Evolutionary conservation across 2,888 invertebrate genomes (phyloP).

Genomic region (Brachylomia viminalis): DNA sequence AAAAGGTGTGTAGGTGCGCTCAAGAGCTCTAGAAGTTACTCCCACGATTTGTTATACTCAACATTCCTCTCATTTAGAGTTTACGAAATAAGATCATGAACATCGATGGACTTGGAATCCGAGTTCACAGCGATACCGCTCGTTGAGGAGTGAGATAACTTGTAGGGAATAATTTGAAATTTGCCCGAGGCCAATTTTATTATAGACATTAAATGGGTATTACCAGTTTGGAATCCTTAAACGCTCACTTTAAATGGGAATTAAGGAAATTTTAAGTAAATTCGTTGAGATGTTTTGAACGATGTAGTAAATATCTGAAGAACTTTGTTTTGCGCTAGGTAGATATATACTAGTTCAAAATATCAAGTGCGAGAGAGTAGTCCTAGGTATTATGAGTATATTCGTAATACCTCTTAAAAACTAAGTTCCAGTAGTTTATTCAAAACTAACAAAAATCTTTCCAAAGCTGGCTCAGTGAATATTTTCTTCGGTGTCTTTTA

Average conservation of each 20-base stretch:
- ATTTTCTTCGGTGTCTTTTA: slow-evolving; percentile 32
- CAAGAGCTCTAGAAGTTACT: slow-evolving; percentile 27
- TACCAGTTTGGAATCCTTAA: slow-evolving; percentile 65
- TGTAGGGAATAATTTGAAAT: slow-evolving; percentile 67
- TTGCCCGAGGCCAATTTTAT: slow-evolving; percentile 67
- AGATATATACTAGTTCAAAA: slow-evolving; percentile 4
- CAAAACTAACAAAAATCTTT: background rate
- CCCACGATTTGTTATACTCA: slow-evolving; percentile 35
- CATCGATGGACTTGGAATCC: slow-evolving; percentile 45
- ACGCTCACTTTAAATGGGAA: slow-evolving; percentile 56
- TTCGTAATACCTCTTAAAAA: background rate
- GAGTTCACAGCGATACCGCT: slow-evolving; percentile 53
- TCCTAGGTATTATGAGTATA: background rate
- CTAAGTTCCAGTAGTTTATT: slow-evolving; percentile 9
- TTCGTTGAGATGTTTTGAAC: slow-evolving; percentile 41
- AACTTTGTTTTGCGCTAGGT: slow-evolving; percentile 22
- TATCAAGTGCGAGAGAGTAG: background rate
- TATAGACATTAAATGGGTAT: slow-evolving; percentile 64
- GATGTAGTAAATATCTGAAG: slow-evolving; percentile 53
- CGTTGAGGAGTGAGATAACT: slow-evolving; percentile 59
- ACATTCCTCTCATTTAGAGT: slow-evolving; percentile 54
- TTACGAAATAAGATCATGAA: slow-evolving; percentile 54
- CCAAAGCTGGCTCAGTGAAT: slow-evolving; percentile 2
- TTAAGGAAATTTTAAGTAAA: slow-evolving; percentile 58
- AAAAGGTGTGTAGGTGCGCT: no score